A percentile compares a stretch with the other conserved stretches of the same genome.
phyloP scores from a whole-genome alignment of 2,113 vertebrate genomes.

The Edolisoma coerulescens region DNA sequence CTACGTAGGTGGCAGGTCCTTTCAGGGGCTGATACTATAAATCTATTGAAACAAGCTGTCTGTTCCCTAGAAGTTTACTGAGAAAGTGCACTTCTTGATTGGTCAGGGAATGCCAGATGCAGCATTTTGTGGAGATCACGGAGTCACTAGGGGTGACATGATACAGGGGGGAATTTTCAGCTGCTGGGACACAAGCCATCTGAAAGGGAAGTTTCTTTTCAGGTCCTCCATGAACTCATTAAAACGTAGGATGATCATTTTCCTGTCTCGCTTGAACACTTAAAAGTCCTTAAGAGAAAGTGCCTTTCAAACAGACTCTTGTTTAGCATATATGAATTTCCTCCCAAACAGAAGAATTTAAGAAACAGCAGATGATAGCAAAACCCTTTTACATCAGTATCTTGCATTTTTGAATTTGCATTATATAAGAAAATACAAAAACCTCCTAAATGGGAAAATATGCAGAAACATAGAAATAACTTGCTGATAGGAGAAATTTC shows the following conservation, averaged over 20 bases:
- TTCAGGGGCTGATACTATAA: neutral
- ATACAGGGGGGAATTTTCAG: neutral
- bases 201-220: slow-evolving; percentile 30
- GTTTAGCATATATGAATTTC: slow-evolving; percentile 46
- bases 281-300: slow-evolving; percentile 18
- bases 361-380: slow-evolving; percentile 31
- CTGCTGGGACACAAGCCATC: neutral
- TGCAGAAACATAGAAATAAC: neutral
- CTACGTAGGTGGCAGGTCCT: neutral
- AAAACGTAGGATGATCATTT: neutral
- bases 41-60: slow-evolving; percentile 8
- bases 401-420: neutral
- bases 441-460: neutral
- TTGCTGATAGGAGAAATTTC: neutral
- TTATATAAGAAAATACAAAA: slow-evolving; percentile 20
- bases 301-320: slow-evolving; percentile 24
- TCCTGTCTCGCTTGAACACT: slow-evolving; percentile 16
- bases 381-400: neutral
- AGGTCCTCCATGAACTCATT: neutral
- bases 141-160: neutral
- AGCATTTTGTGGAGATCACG: neutral
- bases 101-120: neutral
- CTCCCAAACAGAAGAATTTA: slow-evolving; percentile 1
- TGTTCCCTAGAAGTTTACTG: neutral
- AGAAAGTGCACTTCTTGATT: neutral